Evolutionary conservation across 2,888 invertebrate genomes (phyloP).

Genomic region (Caenorhabditis angaria): DNA sequence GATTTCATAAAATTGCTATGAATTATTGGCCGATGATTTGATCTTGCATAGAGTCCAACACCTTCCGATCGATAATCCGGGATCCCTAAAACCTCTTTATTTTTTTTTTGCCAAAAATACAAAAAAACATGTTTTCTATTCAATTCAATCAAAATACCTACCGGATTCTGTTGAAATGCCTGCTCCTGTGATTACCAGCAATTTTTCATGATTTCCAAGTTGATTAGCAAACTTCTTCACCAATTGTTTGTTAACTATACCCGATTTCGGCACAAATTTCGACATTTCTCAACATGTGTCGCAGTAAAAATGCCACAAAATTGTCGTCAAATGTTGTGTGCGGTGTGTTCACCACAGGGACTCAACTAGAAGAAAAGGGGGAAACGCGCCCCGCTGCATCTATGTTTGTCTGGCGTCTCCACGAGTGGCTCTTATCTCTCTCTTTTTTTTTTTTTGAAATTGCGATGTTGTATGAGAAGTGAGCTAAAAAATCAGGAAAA

Average conservation of each 20-base stretch:
- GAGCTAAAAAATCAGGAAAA: no score
- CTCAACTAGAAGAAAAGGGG: no score
- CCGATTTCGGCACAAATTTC: constrained; percentile 24
- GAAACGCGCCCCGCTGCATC: no score
- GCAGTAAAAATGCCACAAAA: not conserved
- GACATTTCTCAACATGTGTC: not conserved
- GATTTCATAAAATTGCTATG: constrained; percentile 82
- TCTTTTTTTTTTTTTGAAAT: no score
- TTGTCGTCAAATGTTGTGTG: not conserved
- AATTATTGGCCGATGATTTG: constrained; percentile 84
- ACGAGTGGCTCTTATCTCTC: no score
- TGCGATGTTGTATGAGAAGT: no score
- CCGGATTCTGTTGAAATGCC: constrained; percentile 93
- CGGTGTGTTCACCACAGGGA: not conserved
- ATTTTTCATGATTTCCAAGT: constrained; percentile 47
- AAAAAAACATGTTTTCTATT: constrained; percentile 1
- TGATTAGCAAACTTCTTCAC: constrained; percentile 25
- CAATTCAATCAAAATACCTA: constrained; percentile 12
- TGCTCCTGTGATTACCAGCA: constrained; percentile 87
- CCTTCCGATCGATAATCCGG: constrained; percentile 75
- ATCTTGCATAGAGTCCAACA: constrained; percentile 64
- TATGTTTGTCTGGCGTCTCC: no score
- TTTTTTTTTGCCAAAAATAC: constrained; percentile 3
- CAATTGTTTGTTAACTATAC: constrained; percentile 21
- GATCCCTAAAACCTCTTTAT: constrained; percentile 78